These are phyloP conservation scores for Sarcophaga bullata DNA, from an alignment of 1,140 invertebrate species.

Conservation along the genomic window DNA sequence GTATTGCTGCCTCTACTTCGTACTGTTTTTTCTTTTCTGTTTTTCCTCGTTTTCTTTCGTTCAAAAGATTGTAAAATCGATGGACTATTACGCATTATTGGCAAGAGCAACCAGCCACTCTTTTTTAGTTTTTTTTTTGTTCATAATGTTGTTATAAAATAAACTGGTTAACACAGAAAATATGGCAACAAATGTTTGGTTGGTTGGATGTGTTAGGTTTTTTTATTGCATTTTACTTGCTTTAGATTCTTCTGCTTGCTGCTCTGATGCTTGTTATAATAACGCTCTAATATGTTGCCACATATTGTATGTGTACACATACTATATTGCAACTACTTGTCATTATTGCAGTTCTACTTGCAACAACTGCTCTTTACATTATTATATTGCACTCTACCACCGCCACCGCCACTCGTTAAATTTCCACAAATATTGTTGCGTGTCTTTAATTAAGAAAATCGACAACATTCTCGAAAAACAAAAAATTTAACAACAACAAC, in stretches of 20 bases:
- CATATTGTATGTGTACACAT: no score
- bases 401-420: background rate
- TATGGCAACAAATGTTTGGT: background rate
- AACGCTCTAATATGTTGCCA: background rate
- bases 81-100: background rate
- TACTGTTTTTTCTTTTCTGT: no score
- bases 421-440: constrained; percentile 35
- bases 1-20: no score
- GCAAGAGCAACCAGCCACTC: background rate
- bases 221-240: no score
- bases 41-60: no score
- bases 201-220: no score
- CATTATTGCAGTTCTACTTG: no score
- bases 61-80: no score
- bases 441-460: constrained; percentile 42
- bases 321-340: no score
- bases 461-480: background rate
- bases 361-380: no score
- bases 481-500: background rate
- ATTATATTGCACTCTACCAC: background rate
- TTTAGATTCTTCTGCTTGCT: background rate
- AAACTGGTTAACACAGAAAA: constrained; percentile 5
- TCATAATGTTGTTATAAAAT: background rate
- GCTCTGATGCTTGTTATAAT: no score
- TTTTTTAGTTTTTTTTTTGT: no score